Evolutionary conservation across 1,140 invertebrate genomes (phyloP), one percentile per base, ranked within the genome.

Genomic region (Drosophila guanche): DNA sequence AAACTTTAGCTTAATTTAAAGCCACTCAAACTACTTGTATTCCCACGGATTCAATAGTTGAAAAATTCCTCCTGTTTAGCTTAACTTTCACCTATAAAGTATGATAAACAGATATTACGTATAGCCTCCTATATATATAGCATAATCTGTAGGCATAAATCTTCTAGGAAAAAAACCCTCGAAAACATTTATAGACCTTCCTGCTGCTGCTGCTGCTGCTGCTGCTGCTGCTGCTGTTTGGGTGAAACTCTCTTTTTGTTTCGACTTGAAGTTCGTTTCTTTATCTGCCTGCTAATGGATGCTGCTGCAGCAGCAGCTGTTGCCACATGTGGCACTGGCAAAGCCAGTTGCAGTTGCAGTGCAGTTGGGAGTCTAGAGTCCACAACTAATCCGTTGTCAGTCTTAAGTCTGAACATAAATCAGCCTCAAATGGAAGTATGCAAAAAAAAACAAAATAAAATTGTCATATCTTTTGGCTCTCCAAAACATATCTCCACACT

Each of bases 351-450:
- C 62, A 56, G 46, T 45, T 51, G 27, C 5, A 27, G 27, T 27
- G 29, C 29, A 10, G 33, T 10, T 37, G 8, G 33, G 8, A 60
- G 40, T 48, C 52, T 57, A 57, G 78, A 79, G 78, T 76, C 78
- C 37, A 59, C 81, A 73, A 86, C 80, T 86, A 86, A 86, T 85
- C 77, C 81, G 72, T 74, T 85, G 80, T 86, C 77, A 66, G 62
- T 62, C 80, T 55, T 66, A 80, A 85, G 80, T 80, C 63, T 67
- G 60, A 42, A 70, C 80, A 85, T 85, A 86, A 85, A 80, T 85
- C 81, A 85, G 81, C 69, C 68, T 81, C 58, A 76, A 51, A 37
- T 37, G 7, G 27, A 42, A 52, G 48, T 46, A 58, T 57, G 52
- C 56, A 55, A 71, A 25, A 51, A 50, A 45, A 29, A 59, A 66